Evolutionary conservation across 2,113 vertebrate species (phyloP), one percentile per base, ranked within the genome.

Genomic region (Meleagris gallopavo): DNA sequence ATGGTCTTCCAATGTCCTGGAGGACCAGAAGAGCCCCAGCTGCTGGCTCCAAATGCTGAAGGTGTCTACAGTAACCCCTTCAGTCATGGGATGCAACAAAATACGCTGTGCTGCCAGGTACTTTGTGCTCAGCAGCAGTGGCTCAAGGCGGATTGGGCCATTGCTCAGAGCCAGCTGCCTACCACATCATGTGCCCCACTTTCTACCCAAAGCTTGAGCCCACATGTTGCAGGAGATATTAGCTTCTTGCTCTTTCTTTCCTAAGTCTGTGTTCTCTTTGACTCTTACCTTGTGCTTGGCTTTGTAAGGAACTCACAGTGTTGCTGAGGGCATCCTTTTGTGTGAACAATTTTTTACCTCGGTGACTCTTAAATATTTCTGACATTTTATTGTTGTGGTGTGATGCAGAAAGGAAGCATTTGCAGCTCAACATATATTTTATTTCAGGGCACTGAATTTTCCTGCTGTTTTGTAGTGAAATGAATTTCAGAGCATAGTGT

Each of bases 51-150:
- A 24, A 82, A 79, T 71, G 27, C 29, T 62, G 77, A 70, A 81
- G 10, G 0, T 78, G 73, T 54, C 83, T 61, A 81, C 54, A 78
- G 83, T 16, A 24, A 60, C n/a, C 27, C 27, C 57, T 32, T 24
- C 17, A 52, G 32, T 38, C 2, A 1, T 0, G 1, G 46, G 22
- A 19, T 1, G 1, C 36, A 9, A 15, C 5, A 10, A 43, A 36
- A 40, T 43, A 43, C 40, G 27, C 3, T 3, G 0, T 8, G 2
- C 40, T 65, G 48, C 55, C 41, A 11, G 13, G 14, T 13, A 22
- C 46, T n/a, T 74, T 3, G 1, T 76, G 46, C 84, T 73, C 71
- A 61, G 67, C 52, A 91, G 5, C 74, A n/a, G 25, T 6, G 48
- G 57, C 80, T 78, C 74, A 41, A 11, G 50, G 52, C 75, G 65